Base-by-base conservation (phyloP, 2,113 vertebrate species). In the Tiliqua scincoides region DNA sequence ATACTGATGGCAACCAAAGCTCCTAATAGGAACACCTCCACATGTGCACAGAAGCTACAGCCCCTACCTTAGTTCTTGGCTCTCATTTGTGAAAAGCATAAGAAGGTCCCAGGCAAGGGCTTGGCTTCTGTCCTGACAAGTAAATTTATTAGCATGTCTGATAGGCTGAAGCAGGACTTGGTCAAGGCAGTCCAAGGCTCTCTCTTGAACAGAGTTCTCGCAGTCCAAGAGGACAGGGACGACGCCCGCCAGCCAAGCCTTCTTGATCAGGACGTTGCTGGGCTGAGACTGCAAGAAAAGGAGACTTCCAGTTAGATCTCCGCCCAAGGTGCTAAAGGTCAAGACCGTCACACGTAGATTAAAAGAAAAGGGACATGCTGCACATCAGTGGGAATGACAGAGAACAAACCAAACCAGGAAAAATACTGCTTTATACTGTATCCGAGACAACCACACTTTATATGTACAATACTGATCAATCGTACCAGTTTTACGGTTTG, bases 191-290 rank as follows among this genome's bases (percentile, higher is more conserved):
- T 98, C 98, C 91, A 99, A 87, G 32, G 98, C 98, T 91, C 98
- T 99, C 84, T 98, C 98, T 65, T 98, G 98, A 57, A 99, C 97
- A 0, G 98, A 96, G 89, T 23, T 97, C 91, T 99, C 99, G 0
- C 91, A 32, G 87, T 99, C 99, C 85, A 97, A 94, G 89, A 98
- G 95, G 1, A 96, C 96, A 0, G 98, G 98, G 54, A 98, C 90
- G 70, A 99, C 95, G 0, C 98, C 98, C 0, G 89, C 84, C 83
- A 99, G 92, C 98, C 98, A 99, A 2, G 97, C 97, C 92, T 96
- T 98, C 96, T 98, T 98, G 61, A 98, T 93, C 27, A 95, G 87
- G 3, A 89, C 85, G 1, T 89, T 95, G 15, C 86, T 85, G 0
- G 94, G 95, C 70, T 97, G 97, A 32, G 94, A 94, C 99, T 99